Evolutionary conservation across 1,140 invertebrate genomes (phyloP), one percentile per base, ranked within the genome.

Genomic region (Zaprionus africanus): DNA sequence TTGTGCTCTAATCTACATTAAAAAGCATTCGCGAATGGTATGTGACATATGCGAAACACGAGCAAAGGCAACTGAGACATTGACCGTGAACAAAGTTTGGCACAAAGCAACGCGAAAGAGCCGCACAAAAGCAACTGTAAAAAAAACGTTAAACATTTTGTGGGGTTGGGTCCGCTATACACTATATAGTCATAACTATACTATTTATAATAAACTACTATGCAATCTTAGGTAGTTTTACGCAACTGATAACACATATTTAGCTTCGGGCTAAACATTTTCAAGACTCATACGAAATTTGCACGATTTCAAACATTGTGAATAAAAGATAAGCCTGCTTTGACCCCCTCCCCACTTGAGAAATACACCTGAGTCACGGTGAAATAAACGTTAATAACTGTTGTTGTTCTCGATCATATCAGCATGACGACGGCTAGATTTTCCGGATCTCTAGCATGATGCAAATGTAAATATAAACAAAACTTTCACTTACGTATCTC

Each of bases 401-500:
- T 41, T 59, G 31, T 53, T 15, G 3, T 28, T 11, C 60, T 26
- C 22, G 69, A 46, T 56, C 6, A 46, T 46, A 41, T 41, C 58
- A 63, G 34, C 46, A 43, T 70, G 67, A 68, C 28, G 31, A 53
- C 17, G 12, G 72, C 59, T 43, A 41, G 60, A 66, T 62, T 43
- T 17, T 34, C 13, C 17, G 41, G 41, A 57, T n/a, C 19, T n/a
- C 15, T 54, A 34, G 22, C 12, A 53, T 43, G 57, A 64, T 34
- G 31, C 17, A 46, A 46, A 22, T 53, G 7, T 49, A 63, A 22
- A 56, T 28, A 28, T n/a, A 53, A 51, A 69, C 15, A 17, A 43
- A 31, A 75, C 73, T 82, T 79, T 77, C 74, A 92, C 93, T 94
- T 94, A 96, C 96, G 95, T 90, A 97, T 95, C 93, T 96, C 95